A percentile compares a stretch with the other conserved stretches of the same genome.
Conservation (phyloP, 1,140 invertebrate species). For the Drosophila pachea region DNA sequence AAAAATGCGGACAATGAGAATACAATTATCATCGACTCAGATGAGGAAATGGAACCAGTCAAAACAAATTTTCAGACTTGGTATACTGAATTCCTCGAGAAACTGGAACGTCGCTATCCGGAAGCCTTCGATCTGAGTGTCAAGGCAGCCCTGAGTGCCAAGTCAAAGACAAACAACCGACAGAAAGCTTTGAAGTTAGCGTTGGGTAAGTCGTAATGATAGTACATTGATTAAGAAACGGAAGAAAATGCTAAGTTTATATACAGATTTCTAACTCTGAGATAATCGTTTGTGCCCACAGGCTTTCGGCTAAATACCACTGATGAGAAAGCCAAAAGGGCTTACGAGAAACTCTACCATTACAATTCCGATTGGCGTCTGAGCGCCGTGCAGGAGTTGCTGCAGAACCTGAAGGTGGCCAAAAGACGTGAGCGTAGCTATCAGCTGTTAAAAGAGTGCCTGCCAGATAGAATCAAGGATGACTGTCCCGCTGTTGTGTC, state of each 20-base stretch:
- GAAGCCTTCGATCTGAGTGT: slow-evolving; percentile 83
- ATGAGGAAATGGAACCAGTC: slow-evolving; percentile 48
- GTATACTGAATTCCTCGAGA: slow-evolving; percentile 80
- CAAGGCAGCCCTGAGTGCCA: slow-evolving; percentile 77
- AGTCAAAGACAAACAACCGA: slow-evolving; percentile 45
- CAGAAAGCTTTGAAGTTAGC: slow-evolving; percentile 65
- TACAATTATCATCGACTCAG: slow-evolving; percentile 79
- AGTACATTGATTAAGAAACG: neutral
- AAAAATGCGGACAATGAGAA: slow-evolving; percentile 57
- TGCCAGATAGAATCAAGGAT: slow-evolving; percentile 82
- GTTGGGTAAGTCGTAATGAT: slow-evolving; percentile 55
- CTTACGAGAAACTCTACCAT: slow-evolving; percentile 85
- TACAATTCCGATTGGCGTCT: slow-evolving; percentile 82
- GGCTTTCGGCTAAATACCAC: slow-evolving; percentile 81
- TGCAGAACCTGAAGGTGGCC: slow-evolving; percentile 78
- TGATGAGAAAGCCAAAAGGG: slow-evolving; percentile 80
- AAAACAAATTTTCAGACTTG: slow-evolving; percentile 73
- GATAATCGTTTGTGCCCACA: too few relatives aligned
- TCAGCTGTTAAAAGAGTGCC: slow-evolving; percentile 81
- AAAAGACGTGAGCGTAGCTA: slow-evolving; percentile 73
- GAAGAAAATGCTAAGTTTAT: too few relatives aligned
- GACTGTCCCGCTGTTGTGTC: slow-evolving; percentile 81
- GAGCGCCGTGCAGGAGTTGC: slow-evolving; percentile 82
- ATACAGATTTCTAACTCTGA: too few relatives aligned
- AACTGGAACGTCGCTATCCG: slow-evolving; percentile 84